Conservation (phyloP, 2,113 vertebrate genomes). For the Podocnemis expansa region DNA sequence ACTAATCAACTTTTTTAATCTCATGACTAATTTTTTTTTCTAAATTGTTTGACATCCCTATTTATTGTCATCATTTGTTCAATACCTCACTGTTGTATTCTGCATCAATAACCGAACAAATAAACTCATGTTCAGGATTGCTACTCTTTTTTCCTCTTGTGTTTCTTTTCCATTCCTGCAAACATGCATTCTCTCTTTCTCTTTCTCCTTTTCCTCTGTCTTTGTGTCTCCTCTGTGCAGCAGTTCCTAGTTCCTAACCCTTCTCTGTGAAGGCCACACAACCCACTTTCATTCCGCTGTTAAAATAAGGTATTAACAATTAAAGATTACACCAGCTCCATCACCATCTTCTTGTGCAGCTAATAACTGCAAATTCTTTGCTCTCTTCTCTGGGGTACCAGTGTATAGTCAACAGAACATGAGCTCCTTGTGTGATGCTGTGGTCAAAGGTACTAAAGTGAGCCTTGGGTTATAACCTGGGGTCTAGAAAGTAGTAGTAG, state of each 20-base stretch:
- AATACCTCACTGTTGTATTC: neutral
- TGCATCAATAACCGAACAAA: neutral
- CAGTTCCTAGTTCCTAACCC: fast-evolving
- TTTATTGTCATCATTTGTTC: fast-evolving
- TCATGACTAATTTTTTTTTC: too few relatives aligned
- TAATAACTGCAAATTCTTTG: neutral
- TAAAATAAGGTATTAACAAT: fast-evolving
- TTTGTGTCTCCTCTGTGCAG: neutral
- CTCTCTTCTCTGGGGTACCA: neutral
- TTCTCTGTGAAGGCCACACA: neutral
- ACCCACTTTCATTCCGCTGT: fast-evolving
- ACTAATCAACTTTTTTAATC: too few relatives aligned
- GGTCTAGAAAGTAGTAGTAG: too few relatives aligned
- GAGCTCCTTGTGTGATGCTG: too few relatives aligned
- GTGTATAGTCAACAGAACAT: too few relatives aligned
- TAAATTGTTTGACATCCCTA: too few relatives aligned
- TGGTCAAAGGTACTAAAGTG: too few relatives aligned
- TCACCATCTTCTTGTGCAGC: neutral
- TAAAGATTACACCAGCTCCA: neutral
- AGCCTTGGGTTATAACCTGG: too few relatives aligned
- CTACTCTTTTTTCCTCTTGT: fast-evolving
- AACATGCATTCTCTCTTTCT: neutral
- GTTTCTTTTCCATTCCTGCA: neutral
- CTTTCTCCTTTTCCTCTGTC: neutral
- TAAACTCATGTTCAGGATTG: neutral